These are phyloP conservation scores for Champsocephalus gunnari DNA, from an alignment of 2,797 vertebrate genomes.

Conservation along the genomic window DNA sequence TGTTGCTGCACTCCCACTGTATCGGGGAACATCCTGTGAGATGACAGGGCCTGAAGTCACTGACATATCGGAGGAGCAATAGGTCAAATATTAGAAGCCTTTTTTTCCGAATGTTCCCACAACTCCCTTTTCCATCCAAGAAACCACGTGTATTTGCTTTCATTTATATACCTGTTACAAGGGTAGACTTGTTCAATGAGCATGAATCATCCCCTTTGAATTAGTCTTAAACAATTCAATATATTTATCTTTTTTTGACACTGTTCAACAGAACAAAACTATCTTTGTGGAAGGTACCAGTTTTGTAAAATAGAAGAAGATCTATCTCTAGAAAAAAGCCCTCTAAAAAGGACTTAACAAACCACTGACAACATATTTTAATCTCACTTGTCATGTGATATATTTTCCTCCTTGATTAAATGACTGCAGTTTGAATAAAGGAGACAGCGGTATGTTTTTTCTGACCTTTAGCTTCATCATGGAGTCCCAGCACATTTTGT, in stretches of 20 bases:
- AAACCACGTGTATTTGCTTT: neutral
- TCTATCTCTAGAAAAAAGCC: neutral
- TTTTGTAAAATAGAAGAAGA: neutral
- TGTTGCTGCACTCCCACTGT: neutral
- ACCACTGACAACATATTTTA: neutral
- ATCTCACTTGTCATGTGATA: neutral
- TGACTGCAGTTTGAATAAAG: neutral
- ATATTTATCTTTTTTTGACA: too few relatives aligned
- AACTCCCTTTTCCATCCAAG: neutral
- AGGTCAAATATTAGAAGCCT: slow-evolving; percentile 2
- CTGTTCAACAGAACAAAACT: too few relatives aligned
- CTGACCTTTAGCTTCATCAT: slow-evolving; percentile 87
- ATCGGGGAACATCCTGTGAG: slow-evolving; percentile 18
- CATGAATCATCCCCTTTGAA: too few relatives aligned
- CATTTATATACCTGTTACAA: neutral
- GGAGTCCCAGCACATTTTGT: slow-evolving; percentile 86
- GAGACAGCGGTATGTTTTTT: neutral
- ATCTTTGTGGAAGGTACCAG: too few relatives aligned
- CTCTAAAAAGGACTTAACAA: slow-evolving; percentile 9
- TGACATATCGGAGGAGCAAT: slow-evolving; percentile 9
- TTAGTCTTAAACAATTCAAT: too few relatives aligned
- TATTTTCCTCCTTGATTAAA: neutral
- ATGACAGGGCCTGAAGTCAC: neutral
- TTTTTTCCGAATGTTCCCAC: slow-evolving; percentile 35
- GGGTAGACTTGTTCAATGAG: neutral